Evolutionary conservation across 2,888 invertebrate species (phyloP).

Genomic region (Hyalella azteca): DNA sequence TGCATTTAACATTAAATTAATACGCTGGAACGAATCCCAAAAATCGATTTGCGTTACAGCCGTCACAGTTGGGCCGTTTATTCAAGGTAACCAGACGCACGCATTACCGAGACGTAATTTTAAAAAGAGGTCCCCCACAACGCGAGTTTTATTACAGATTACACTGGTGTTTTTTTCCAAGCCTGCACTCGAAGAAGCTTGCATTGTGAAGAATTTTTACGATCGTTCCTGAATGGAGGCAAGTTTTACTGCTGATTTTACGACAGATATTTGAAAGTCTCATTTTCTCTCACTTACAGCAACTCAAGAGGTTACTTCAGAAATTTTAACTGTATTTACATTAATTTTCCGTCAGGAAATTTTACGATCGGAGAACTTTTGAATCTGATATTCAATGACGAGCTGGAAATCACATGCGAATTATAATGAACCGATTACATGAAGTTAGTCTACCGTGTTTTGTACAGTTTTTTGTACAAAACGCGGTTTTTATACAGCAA

Average conservation of each 20-base stretch:
- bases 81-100: background rate
- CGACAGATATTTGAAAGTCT: slow-evolving; percentile 30
- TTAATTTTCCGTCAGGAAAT: background rate
- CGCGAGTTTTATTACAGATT: slow-evolving; percentile 8
- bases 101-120: background rate
- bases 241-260: slow-evolving; percentile 28
- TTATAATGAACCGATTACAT: background rate
- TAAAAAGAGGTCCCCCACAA: slow-evolving; percentile 4
- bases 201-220: slow-evolving; percentile 10
- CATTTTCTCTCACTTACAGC: slow-evolving; percentile 28
- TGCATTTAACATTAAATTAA: too few species aligned
- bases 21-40: too few species aligned
- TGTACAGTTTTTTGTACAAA: background rate
- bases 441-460: background rate
- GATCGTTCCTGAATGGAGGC: background rate
- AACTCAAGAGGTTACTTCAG: background rate
- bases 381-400: background rate
- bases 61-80: too few species aligned
- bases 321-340: slow-evolving; percentile 13
- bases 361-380: slow-evolving; percentile 15
- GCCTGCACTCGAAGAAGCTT: slow-evolving; percentile 12
- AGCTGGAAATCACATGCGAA: background rate
- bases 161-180: background rate
- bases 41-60: too few species aligned
- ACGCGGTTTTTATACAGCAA: background rate